Evolutionary conservation across 2,888 invertebrate species (phyloP).

Genomic region (Melinopterus prodromus): DNA sequence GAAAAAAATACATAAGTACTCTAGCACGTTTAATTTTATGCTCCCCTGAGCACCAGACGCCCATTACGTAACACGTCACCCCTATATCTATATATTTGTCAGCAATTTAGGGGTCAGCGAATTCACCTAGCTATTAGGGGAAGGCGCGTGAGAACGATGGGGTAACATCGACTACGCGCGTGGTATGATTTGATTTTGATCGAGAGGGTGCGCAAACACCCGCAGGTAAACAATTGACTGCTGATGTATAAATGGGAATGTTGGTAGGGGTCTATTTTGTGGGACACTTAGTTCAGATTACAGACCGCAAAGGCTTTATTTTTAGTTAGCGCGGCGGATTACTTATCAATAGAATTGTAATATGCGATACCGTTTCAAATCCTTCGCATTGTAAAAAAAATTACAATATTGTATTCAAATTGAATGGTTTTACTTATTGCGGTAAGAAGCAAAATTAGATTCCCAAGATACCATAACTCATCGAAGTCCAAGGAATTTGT

Average conservation of each 20-base stretch:
- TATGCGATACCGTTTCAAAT: no score
- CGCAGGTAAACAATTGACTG: constrained; percentile 21
- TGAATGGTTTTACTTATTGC: no score
- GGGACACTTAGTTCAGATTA: background rate
- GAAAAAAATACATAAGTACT: no score
- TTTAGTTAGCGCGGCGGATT: background rate
- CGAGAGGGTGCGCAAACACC: constrained; percentile 8
- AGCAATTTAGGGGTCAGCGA: constrained; percentile 15
- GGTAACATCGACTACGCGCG: constrained; percentile 12
- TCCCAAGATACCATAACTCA: no score
- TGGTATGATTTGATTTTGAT: background rate
- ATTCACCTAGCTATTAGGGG: constrained; percentile 14
- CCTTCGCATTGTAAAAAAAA: no score
- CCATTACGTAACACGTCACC: background rate
- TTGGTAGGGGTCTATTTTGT: background rate
- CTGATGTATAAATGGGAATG: background rate
- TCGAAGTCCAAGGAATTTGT: no score
- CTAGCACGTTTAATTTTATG: background rate
- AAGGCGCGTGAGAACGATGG: constrained; percentile 19
- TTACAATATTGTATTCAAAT: no score
- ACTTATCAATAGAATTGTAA: background rate
- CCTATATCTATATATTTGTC: constrained; percentile 13
- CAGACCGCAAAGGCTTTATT: background rate
- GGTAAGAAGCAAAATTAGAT: no score
- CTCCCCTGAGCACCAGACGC: background rate